Percentiles rank a stretch among this genome's conserved stretches.
Conservation (phyloP, 1,140 invertebrate genomes). For the Neoseiulus cucumeris region DNA sequence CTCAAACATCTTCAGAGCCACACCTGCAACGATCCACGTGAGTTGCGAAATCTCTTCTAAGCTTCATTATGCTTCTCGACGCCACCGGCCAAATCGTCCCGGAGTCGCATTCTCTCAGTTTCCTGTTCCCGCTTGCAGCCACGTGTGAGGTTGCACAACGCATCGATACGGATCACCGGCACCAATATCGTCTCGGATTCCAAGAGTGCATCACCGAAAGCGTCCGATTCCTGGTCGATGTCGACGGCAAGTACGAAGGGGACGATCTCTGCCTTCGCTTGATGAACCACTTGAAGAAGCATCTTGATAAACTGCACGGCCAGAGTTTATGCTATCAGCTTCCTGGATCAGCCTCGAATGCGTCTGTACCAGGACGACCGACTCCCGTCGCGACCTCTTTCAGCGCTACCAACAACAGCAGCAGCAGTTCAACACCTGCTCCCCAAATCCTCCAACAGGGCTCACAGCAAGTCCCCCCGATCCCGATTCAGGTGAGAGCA, state of each 20-base stretch:
- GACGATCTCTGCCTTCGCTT: constrained; percentile 61
- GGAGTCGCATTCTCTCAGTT: too few species aligned
- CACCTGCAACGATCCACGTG: constrained; percentile 21
- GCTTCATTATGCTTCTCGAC: too few species aligned
- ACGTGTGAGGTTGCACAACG: constrained; percentile 18
- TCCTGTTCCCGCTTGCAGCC: constrained; percentile 9
- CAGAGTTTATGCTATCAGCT: constrained; percentile 11
- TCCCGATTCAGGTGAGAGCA: background rate
- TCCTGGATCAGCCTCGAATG: background rate
- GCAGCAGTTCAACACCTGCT: background rate
- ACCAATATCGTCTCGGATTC: constrained; percentile 53
- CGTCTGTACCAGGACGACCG: background rate
- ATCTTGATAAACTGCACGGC: constrained; percentile 42
- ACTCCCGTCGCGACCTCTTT: background rate
- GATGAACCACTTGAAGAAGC: constrained; percentile 57
- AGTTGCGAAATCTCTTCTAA: background rate
- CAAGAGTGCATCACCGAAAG: constrained; percentile 73
- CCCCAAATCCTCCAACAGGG: background rate
- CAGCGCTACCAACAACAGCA: background rate
- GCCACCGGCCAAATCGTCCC: too few species aligned
- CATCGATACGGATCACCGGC: constrained; percentile 22
- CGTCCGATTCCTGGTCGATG: constrained; percentile 67
- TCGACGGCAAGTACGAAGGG: constrained; percentile 50
- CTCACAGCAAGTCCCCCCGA: background rate
- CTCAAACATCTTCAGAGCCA: constrained; percentile 56